These are phyloP conservation scores for Saxidomus purpurata DNA, from an alignment of 1,140 invertebrate species.

Conservation along the genomic window DNA sequence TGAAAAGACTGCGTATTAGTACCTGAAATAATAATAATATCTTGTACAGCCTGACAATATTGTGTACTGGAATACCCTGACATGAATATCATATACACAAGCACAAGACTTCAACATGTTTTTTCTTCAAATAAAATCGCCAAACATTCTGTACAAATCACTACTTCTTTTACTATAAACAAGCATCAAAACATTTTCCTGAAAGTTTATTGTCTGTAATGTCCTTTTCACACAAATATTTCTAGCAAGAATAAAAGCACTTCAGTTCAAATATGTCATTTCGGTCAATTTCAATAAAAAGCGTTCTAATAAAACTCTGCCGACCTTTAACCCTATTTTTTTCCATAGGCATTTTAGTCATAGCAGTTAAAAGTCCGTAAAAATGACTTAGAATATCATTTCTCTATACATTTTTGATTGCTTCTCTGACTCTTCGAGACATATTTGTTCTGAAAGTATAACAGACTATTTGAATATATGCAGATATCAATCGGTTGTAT, in stretches of 20 bases:
- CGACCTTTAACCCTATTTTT: too few species aligned
- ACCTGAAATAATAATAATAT: not conserved
- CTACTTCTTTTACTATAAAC: too few species aligned
- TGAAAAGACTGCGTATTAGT: too few species aligned
- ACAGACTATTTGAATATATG: constrained; percentile 1
- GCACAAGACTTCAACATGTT: too few species aligned
- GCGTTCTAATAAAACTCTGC: too few species aligned
- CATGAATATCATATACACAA: too few species aligned
- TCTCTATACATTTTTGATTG: not conserved
- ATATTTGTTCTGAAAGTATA: not conserved
- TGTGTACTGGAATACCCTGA: too few species aligned
- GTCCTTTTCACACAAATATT: not conserved
- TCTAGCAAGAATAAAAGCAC: constrained; percentile 1
- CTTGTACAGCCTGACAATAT: not conserved
- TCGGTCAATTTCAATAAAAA: not conserved
- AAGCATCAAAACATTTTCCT: not conserved
- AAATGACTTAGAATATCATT: too few species aligned
- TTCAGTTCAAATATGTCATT: not conserved
- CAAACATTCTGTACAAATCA: too few species aligned
- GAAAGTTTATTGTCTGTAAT: not conserved
- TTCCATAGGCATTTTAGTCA: too few species aligned
- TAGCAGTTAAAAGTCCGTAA: too few species aligned
- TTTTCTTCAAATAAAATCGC: too few species aligned
- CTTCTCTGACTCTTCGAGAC: not conserved
- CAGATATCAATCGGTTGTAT: not conserved